Percentiles rank a stretch among this genome's conserved stretches.
phyloP scores from a whole-genome alignment of 2,797 vertebrate species.

The Xiphorhynchus erythropygius region DNA sequence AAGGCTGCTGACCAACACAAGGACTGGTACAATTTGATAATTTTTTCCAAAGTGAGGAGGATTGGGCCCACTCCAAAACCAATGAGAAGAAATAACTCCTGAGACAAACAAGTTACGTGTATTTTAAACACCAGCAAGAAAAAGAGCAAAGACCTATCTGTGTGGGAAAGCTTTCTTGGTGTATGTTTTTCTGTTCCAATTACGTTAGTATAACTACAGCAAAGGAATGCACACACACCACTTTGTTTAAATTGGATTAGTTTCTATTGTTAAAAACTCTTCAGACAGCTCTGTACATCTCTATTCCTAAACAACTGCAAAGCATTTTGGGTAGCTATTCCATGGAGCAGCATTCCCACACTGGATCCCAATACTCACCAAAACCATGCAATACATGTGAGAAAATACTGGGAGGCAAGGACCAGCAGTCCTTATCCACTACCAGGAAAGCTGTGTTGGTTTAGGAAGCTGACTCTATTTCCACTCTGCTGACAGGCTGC shows the following conservation, averaged over 20 bases:
- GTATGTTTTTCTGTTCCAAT: background rate
- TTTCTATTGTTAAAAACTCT: background rate
- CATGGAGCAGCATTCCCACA: background rate
- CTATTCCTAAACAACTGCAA: background rate
- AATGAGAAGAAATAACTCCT: background rate
- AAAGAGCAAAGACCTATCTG: background rate
- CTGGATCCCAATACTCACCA: background rate
- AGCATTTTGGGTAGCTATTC: background rate
- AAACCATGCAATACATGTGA: background rate
- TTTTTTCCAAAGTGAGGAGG: background rate
- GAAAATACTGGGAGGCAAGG: background rate
- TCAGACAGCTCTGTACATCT: background rate
- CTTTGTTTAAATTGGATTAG: slow-evolving; percentile 13
- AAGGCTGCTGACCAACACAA: background rate
- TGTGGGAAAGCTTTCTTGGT: background rate
- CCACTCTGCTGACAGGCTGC: background rate
- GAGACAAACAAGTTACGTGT: background rate
- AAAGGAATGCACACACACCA: slow-evolving; percentile 6
- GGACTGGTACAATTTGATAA: background rate
- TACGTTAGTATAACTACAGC: background rate
- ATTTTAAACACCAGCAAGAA: slow-evolving; percentile 11
- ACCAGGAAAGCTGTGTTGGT: fast-evolving
- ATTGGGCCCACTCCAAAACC: background rate
- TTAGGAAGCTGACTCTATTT: background rate
- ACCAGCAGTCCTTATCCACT: background rate